A percentile compares a stretch with the other conserved stretches of the same genome.
phyloP scores from a whole-genome alignment of 1,140 invertebrate species.

The Drosophila grimshawi region DNA sequence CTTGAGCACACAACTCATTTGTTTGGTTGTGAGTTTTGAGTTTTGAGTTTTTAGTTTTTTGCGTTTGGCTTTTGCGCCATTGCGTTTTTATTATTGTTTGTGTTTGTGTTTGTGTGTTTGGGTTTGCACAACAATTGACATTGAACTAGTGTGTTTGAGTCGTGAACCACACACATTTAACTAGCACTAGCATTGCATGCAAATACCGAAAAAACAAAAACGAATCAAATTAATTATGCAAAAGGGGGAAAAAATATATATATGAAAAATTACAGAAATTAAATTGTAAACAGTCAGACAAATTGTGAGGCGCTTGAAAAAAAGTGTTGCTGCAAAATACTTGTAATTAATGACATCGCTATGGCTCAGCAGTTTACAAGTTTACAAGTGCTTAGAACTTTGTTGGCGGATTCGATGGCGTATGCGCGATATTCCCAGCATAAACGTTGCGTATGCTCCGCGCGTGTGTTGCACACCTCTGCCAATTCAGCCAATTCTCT shows the following conservation, averaged over 20 bases:
- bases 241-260: not conserved
- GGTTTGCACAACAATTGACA: slow-evolving; percentile 73
- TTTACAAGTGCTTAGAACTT: slow-evolving; percentile 11
- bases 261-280: slow-evolving; percentile 44
- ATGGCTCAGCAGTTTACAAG: slow-evolving; percentile 75
- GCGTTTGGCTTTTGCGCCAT: not conserved
- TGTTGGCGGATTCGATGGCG: slow-evolving; percentile 47
- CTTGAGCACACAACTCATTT: slow-evolving; percentile 44
- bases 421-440: slow-evolving; percentile 66
- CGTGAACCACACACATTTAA: slow-evolving; percentile 55
- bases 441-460: slow-evolving; percentile 64
- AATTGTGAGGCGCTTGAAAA: slow-evolving; percentile 44
- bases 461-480: slow-evolving; percentile 47
- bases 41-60: no score
- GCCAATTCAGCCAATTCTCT: slow-evolving; percentile 37
- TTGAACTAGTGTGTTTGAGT: slow-evolving; percentile 60
- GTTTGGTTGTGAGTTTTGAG: slow-evolving; percentile 16
- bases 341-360: slow-evolving; percentile 69
- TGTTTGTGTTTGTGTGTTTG: slow-evolving; percentile 15
- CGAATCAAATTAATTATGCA: slow-evolving; percentile 47
- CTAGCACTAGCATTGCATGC: slow-evolving; percentile 47
- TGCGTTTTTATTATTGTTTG: not conserved
- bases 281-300: slow-evolving; percentile 56
- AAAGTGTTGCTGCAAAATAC: slow-evolving; percentile 24
- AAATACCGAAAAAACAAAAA: slow-evolving; percentile 38